phyloP scores from a whole-genome alignment of 53 echinoderm and acorn worm species.

The Echinarachnius parma region DNA sequence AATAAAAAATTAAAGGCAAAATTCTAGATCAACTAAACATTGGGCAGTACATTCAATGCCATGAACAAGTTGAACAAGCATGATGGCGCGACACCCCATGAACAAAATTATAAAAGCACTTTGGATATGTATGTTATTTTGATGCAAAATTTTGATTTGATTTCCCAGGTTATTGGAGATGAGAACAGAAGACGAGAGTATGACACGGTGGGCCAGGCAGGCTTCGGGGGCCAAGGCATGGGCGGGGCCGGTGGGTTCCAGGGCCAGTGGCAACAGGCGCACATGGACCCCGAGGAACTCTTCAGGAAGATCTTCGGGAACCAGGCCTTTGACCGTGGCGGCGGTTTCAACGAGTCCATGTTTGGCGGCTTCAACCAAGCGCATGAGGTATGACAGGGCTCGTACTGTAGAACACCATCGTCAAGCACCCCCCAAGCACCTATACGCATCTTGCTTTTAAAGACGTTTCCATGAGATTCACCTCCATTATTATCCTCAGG shows the following conservation, averaged over 20 bases:
- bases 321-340: constrained; percentile 64
- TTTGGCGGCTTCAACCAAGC: constrained; percentile 68
- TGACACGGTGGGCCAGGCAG: constrained; percentile 80
- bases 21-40: too few species aligned
- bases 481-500: too few species aligned
- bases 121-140: too few species aligned
- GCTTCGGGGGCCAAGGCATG: constrained; percentile 67
- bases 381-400: constrained; percentile 97
- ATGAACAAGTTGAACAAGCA: too few species aligned
- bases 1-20: too few species aligned
- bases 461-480: too few species aligned
- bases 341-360: constrained; percentile 76
- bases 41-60: too few species aligned
- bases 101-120: too few species aligned
- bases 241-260: constrained; percentile 61
- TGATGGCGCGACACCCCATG: too few species aligned
- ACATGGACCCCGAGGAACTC: constrained; percentile 91
- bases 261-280: constrained; percentile 70
- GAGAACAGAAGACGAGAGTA: constrained; percentile 74
- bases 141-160: background rate
- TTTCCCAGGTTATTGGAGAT: constrained; percentile 72
- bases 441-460: too few species aligned
- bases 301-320: constrained; percentile 95
- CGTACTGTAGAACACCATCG: too few species aligned
- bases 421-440: too few species aligned